phyloP scores from a whole-genome alignment of 1,140 invertebrate genomes.

The Trichonephila clavipes region DNA sequence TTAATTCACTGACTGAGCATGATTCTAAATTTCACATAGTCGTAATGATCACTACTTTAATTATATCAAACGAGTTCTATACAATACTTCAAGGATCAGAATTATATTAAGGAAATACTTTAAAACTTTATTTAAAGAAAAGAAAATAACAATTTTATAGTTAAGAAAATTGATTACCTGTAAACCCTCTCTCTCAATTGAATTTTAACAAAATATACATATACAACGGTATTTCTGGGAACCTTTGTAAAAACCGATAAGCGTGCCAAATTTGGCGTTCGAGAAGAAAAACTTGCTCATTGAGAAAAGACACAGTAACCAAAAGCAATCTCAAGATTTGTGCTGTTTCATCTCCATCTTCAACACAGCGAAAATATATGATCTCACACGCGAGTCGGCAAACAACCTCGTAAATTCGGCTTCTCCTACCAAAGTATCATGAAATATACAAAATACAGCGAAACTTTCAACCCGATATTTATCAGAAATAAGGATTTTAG shows the following conservation, averaged over 20 bases:
- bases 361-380: background rate
- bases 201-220: background rate
- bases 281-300: background rate
- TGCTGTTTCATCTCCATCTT: constrained; percentile 7
- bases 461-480: no score
- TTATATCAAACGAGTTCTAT: no score
- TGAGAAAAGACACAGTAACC: background rate
- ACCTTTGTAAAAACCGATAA: background rate
- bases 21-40: no score
- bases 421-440: background rate
- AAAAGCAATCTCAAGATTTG: background rate
- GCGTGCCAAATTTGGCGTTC: background rate
- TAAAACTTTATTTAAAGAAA: no score
- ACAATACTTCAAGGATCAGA: no score
- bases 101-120: no score
- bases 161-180: no score
- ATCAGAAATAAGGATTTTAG: no score
- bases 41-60: no score
- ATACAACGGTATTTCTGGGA: background rate
- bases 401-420: background rate
- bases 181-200: background rate
- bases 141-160: no score
- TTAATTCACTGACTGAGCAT: no score
- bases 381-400: background rate
- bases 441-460: background rate